These are phyloP conservation scores for Pangasius djambal DNA, from an alignment of 2,797 vertebrate genomes.

Conservation along the genomic window DNA sequence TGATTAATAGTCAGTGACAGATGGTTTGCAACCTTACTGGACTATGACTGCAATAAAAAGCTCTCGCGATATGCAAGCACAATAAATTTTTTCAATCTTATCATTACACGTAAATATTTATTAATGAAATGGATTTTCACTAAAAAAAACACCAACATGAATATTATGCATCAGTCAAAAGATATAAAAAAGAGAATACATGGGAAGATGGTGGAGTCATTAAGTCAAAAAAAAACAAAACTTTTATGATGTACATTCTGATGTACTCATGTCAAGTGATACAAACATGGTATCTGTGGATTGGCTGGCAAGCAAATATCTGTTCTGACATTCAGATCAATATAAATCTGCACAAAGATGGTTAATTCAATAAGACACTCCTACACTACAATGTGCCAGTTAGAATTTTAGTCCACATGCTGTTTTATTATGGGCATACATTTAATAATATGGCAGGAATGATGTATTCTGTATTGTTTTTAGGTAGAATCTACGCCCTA, in stretches of 20 bases:
- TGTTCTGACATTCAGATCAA: neutral
- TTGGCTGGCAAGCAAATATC: neutral
- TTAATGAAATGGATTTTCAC: conserved; percentile 59
- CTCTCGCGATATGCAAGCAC: conserved; percentile 1
- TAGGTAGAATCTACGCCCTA: neutral
- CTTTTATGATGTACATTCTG: neutral
- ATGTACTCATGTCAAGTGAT: neutral
- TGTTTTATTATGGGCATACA: neutral
- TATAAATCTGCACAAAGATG: neutral
- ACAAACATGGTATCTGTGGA: neutral
- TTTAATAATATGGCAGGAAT: neutral
- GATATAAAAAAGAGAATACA: neutral
- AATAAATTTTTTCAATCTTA: conserved; percentile 46
- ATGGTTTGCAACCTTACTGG: neutral
- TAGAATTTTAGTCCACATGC: neutral
- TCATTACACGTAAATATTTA: conserved; percentile 64
- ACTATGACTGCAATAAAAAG: conserved; percentile 1
- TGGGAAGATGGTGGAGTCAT: neutral
- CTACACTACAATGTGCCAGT: neutral
- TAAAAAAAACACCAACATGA: conserved; percentile 24
- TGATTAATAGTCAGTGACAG: neutral
- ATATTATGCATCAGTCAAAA: neutral
- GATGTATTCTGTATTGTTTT: neutral
- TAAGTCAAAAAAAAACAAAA: neutral
- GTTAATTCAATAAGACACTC: neutral